These are phyloP conservation scores for Euphonia xanthogaster DNA, from an alignment of 2,797 vertebrate species.

Conservation along the genomic window DNA sequence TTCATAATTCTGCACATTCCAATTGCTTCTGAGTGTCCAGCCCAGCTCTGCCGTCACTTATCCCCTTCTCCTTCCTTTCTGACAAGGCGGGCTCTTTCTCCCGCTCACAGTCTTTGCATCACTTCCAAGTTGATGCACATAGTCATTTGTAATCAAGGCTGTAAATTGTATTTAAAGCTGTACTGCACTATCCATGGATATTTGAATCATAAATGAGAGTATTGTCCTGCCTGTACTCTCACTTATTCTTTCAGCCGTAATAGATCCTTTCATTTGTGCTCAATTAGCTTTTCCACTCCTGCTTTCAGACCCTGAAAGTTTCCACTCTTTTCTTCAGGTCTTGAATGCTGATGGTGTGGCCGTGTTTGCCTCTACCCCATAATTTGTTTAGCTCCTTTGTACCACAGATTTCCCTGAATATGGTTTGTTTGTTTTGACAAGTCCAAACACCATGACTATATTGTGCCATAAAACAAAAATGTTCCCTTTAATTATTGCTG, in stretches of 20 bases:
- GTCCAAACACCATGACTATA: neutral
- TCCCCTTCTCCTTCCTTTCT: neutral
- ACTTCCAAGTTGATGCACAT: constrained; percentile 30
- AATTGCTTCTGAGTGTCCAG: neutral
- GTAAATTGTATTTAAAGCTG: constrained; percentile 18
- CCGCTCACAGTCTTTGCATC: neutral
- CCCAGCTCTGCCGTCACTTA: neutral
- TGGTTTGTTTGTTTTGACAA: constrained; percentile 75
- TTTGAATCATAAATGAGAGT: constrained; percentile 27
- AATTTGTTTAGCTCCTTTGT: constrained; percentile 68
- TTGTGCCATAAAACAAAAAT: constrained; percentile 46
- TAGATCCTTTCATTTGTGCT: constrained; percentile 37
- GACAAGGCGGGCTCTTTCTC: constrained; percentile 2
- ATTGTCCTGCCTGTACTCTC: neutral
- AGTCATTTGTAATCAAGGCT: constrained; percentile 9
- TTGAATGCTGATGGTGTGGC: constrained; percentile 41
- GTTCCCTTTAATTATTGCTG: constrained; percentile 55
- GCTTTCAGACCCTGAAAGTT: constrained; percentile 52
- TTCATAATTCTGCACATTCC: neutral
- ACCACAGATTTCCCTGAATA: constrained; percentile 30
- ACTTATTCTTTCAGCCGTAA: neutral
- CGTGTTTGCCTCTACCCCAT: constrained; percentile 28
- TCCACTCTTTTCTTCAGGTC: constrained; percentile 51
- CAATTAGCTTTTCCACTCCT: constrained; percentile 43
- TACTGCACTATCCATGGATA: neutral